Evolutionary conservation across 1,140 invertebrate species (phyloP), one percentile per base, ranked within the genome.

Genomic region (Agrypnia vestita): DNA sequence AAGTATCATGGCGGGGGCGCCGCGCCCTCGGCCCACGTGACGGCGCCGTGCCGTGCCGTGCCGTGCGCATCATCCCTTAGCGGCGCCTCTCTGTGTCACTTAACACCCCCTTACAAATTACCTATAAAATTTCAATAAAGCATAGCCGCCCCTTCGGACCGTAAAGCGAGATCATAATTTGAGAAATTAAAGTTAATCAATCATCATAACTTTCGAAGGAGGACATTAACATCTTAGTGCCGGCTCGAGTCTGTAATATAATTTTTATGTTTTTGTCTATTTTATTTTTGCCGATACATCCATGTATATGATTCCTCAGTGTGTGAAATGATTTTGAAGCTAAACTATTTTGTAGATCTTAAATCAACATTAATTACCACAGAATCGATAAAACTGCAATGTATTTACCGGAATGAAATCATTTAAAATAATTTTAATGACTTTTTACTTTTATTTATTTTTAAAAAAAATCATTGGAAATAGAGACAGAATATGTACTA

Each of bases 71-170:
- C n/a, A 64, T 43, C 61, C 35, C 61, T 21, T 17, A 59, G 8
- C 55, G 55, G 0, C 55, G 73, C 25, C 53, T 62, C 19, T 64
- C 67, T 51, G 19, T 71, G 19, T 71, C 64, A 44, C 17, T 19
- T 17, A 69, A 44, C 72, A 53, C 47, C 47, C 46, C 25, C 74
- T 12, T 49, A 49, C 76, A 80, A 83, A 83, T 83, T 83, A 81
- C 82, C 82, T 75, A 83, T 83, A 83, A 83, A 83, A 80, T 83
- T 83, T 83, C 79, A 83, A 83, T 83, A 74, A 79, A 81, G 62
- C 69, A 55, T 25, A n/a, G 44, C 35, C 67, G 67, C 17, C 67
- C 67, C 47, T 19, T 10, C 17, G 46, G 67, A 71, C 67, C 46
- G 46, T 71, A 71, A 71, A 71, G 49, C 47, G 47, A 71, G 47